phyloP scores from a whole-genome alignment of 2,113 vertebrate species.

The Coptodon bakossiorum region DNA sequence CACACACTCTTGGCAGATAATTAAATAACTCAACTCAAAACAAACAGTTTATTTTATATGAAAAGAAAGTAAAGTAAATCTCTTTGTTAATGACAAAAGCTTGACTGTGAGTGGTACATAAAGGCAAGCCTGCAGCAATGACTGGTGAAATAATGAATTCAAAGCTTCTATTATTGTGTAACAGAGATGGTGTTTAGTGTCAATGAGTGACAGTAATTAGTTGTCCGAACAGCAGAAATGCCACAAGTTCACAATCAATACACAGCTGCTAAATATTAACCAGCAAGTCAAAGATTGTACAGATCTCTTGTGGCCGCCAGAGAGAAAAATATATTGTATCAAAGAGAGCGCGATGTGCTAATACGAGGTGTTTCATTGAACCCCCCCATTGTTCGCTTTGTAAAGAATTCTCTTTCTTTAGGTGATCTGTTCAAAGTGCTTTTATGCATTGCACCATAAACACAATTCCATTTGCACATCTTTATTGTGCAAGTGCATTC shows the following conservation, averaged over 20 bases:
- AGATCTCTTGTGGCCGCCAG: not conserved
- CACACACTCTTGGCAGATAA: not conserved
- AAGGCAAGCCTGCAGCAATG: not conserved
- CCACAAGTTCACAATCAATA: slow-evolving; percentile 1
- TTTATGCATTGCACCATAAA: not conserved
- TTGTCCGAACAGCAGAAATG: not conserved
- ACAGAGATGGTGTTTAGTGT: not conserved
- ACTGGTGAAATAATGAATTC: not conserved
- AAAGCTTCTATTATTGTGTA: not conserved
- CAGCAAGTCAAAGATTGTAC: slow-evolving; percentile 15
- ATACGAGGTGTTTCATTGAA: not conserved
- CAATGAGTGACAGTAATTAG: slow-evolving; percentile 6
- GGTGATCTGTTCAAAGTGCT: not conserved
- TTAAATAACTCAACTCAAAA: not conserved
- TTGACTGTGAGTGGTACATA: not conserved
- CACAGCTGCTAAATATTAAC: slow-evolving; percentile 43
- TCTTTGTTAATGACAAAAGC: not conserved
- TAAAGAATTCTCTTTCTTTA: not conserved
- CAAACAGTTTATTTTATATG: not conserved
- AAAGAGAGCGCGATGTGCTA: not conserved
- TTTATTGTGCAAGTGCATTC: not conserved
- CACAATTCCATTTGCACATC: not conserved
- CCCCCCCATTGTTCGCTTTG: not conserved
- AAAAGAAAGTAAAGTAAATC: not conserved
- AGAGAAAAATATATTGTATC: not conserved